Evolutionary conservation across 2,113 vertebrate genomes (phyloP).

Genomic region (Turdus rufiventris): DNA sequence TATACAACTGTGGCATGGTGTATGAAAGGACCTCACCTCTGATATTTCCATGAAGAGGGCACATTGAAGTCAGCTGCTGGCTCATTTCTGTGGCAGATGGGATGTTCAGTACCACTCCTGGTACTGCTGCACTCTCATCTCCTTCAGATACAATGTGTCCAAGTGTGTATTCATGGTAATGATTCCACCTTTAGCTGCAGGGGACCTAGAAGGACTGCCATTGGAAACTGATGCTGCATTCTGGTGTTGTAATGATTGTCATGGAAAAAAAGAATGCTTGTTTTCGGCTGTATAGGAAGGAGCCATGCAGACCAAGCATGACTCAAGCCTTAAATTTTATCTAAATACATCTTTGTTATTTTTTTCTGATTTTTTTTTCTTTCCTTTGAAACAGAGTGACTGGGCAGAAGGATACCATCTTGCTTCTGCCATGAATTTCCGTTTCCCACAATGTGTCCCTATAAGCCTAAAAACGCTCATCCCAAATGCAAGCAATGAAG

Average conservation of each 20-base stretch:
- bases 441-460: constrained; percentile 93
- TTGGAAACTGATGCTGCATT: background rate
- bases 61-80: background rate
- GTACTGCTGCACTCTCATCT: background rate
- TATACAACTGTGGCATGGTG: background rate
- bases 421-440: constrained; percentile 92
- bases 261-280: background rate
- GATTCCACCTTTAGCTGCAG: background rate
- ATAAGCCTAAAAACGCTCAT: constrained; percentile 95
- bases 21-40: background rate
- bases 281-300: background rate
- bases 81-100: background rate
- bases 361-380: background rate
- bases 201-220: background rate
- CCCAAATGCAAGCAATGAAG: constrained; percentile 93
- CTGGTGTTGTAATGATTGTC: background rate
- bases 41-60: background rate
- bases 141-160: background rate
- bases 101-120: background rate
- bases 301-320: background rate
- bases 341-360: background rate
- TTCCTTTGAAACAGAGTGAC: constrained; percentile 77
- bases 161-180: background rate
- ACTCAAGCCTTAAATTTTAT: background rate
- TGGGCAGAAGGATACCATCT: constrained; percentile 96